These are phyloP conservation scores for Gasterosteus aculeatus DNA, from an alignment of 2,113 vertebrate genomes.

Conservation along the genomic window DNA sequence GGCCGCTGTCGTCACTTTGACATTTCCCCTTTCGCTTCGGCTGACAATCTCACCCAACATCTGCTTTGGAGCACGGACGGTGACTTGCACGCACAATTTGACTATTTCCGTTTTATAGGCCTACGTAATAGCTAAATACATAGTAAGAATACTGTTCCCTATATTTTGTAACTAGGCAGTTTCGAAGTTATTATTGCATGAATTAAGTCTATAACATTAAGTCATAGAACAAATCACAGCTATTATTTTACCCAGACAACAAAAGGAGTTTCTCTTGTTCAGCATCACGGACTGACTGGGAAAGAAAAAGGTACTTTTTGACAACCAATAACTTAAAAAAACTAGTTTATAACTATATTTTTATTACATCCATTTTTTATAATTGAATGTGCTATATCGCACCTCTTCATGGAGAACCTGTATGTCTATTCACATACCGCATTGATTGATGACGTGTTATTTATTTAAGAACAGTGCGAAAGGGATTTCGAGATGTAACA, in stretches of 20 bases:
- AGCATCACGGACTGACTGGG: background rate
- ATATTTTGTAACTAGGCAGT: background rate
- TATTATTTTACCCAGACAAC: background rate
- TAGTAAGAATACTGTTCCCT: background rate
- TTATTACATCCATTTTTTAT: background rate
- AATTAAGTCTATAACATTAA: background rate
- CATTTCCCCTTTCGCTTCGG: conserved; percentile 24
- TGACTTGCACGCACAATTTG: background rate
- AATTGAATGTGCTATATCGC: background rate
- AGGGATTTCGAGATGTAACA: background rate
- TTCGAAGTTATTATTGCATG: background rate
- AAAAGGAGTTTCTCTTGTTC: background rate
- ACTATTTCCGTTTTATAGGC: background rate
- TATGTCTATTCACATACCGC: background rate
- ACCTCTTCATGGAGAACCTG: background rate
- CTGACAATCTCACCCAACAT: conserved; percentile 12
- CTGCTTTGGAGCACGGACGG: background rate
- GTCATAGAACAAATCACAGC: background rate
- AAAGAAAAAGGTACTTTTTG: background rate
- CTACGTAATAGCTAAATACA: no score
- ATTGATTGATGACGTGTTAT: background rate
- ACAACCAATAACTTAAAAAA: background rate
- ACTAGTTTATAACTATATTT: background rate
- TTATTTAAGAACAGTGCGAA: background rate
- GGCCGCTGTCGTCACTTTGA: conserved; percentile 36